Evolutionary conservation across 2,113 vertebrate genomes (phyloP).

Genomic region (Passer domesticus): DNA sequence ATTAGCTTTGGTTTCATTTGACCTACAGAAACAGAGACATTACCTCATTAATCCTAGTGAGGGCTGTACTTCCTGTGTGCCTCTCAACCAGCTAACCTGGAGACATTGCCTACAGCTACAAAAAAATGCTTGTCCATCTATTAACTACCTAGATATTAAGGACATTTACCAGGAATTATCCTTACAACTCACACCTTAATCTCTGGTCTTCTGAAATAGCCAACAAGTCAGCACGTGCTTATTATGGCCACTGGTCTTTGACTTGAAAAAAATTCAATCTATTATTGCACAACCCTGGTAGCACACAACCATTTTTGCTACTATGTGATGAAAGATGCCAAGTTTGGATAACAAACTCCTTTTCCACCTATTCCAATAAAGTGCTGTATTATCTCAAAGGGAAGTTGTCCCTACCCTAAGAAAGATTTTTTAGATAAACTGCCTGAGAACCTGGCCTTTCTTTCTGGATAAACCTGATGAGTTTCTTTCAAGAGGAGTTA

Average conservation of each 20-base stretch:
- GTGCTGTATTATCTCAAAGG: background rate
- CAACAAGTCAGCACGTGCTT: background rate
- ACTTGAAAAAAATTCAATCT: background rate
- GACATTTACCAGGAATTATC: background rate
- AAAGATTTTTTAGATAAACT: background rate
- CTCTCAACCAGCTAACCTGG: background rate
- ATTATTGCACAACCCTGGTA: background rate
- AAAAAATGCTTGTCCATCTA: background rate
- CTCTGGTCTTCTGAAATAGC: background rate
- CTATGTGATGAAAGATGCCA: background rate
- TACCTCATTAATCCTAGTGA: background rate
- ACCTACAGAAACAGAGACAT: background rate
- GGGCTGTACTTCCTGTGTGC: background rate
- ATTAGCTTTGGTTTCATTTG: background rate
- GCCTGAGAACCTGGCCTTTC: background rate
- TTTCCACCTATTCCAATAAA: background rate
- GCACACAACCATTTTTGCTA: background rate
- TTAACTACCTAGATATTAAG: background rate
- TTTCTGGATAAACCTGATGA: background rate
- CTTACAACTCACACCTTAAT: background rate
- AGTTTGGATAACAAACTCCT: background rate
- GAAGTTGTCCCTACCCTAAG: background rate
- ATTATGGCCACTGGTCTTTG: background rate
- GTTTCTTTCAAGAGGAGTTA: background rate
- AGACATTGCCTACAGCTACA: background rate